These are phyloP conservation scores for Otolemur garnettii DNA, from an alignment of 2,113 vertebrate species.

Conservation along the genomic window DNA sequence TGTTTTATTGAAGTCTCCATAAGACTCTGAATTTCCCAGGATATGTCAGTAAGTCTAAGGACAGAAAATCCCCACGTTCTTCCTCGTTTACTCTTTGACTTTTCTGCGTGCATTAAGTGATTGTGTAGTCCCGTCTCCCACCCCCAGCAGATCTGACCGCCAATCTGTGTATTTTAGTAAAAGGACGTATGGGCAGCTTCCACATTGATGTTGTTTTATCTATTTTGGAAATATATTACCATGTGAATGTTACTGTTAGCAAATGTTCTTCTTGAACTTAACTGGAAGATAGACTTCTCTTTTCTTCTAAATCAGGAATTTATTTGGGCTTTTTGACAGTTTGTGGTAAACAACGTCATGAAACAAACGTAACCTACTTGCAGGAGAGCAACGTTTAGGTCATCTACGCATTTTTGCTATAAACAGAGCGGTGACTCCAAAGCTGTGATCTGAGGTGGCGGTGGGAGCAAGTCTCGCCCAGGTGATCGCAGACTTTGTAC, in stretches of 20 bases:
- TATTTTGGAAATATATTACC: conserved; percentile 35
- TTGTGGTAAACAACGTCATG: neutral
- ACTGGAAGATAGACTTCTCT: neutral
- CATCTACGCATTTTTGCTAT: neutral
- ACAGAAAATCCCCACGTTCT: conserved; percentile 49
- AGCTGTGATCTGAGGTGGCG: conserved; percentile 40
- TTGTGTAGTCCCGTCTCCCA: conserved; percentile 52
- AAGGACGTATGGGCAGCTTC: conserved; percentile 40
- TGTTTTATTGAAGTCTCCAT: neutral
- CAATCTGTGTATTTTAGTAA: conserved; percentile 68
- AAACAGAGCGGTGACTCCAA: accelerated
- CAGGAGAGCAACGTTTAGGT: neutral
- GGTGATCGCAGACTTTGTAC: conserved; percentile 59
- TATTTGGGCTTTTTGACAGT: conserved; percentile 1
- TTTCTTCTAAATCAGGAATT: neutral
- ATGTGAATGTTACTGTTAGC: accelerated
- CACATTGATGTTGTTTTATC: neutral
- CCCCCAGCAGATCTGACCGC: conserved; percentile 72
- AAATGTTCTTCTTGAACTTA: neutral
- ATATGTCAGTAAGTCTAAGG: conserved; percentile 52
- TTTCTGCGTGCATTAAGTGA: conserved; percentile 78
- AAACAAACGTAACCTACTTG: conserved; percentile 57
- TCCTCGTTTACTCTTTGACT: conserved; percentile 52
- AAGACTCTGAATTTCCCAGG: conserved; percentile 66
- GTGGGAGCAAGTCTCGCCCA: conserved; percentile 46